These are phyloP conservation scores for Petrocephalus zakoni DNA, from an alignment of 2,113 vertebrate genomes.

Conservation along the genomic window DNA sequence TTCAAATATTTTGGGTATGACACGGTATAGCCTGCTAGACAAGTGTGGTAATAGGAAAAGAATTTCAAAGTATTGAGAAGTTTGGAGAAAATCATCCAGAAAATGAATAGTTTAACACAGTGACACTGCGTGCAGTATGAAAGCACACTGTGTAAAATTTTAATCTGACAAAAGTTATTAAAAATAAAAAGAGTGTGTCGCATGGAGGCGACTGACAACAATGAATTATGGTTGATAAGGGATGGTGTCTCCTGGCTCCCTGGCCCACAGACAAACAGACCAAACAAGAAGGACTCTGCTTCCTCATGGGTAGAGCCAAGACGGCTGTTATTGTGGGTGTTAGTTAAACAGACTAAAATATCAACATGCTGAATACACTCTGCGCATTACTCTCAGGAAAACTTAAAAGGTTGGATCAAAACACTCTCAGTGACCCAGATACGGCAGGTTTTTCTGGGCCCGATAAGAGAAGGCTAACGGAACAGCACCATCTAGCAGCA, in stretches of 20 bases:
- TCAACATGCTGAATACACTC: neutral
- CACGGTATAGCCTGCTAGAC: neutral
- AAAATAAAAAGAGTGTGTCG: neutral
- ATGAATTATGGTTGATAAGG: constrained; percentile 5
- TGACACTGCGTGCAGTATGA: neutral
- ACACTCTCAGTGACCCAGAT: neutral
- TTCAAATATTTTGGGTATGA: neutral
- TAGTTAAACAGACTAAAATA: constrained; percentile 3
- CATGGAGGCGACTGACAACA: neutral
- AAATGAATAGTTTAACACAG: neutral
- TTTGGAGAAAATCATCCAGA: constrained; percentile 5
- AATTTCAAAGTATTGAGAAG: constrained; percentile 4
- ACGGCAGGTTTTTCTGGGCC: neutral
- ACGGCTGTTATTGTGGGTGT: neutral
- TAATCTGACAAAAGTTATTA: constrained; percentile 15
- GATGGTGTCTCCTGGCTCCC: neutral
- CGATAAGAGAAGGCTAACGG: neutral
- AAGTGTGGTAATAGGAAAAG: constrained; percentile 8
- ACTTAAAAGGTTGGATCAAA: constrained; percentile 9
- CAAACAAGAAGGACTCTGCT: neutral
- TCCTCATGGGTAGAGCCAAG: neutral
- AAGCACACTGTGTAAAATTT: constrained; percentile 18
- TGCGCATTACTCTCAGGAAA: neutral
- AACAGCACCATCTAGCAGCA: neutral
- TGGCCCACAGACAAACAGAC: neutral